These are phyloP conservation scores for Chloroceryle aenea DNA, from an alignment of 2,113 vertebrate genomes.

Conservation along the genomic window DNA sequence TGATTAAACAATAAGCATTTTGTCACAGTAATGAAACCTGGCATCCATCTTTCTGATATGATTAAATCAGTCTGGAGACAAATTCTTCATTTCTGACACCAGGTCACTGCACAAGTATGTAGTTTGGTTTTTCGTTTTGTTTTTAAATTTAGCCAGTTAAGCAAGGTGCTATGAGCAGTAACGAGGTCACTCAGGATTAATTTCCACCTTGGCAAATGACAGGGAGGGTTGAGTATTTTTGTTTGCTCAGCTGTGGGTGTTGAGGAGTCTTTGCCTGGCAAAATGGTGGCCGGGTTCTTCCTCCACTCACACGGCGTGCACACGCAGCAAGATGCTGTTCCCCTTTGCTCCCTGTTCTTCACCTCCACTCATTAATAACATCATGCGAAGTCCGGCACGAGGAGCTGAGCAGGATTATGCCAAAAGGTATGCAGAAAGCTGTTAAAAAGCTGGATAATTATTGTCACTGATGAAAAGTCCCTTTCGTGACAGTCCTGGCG, in stretches of 20 bases:
- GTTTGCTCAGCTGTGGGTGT: background rate
- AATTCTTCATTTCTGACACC: conserved; percentile 31
- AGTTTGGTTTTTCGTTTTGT: background rate
- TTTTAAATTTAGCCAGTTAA: background rate
- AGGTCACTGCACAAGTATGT: background rate
- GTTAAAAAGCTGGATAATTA: background rate
- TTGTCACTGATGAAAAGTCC: conserved; percentile 6
- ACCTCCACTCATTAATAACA: background rate
- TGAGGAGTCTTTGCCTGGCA: background rate
- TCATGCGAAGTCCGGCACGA: background rate
- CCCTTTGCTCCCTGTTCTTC: fast-evolving
- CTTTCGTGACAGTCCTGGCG: background rate
- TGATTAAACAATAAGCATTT: conserved; percentile 56
- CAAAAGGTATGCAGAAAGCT: background rate
- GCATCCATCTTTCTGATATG: conserved; percentile 45
- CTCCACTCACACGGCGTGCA: background rate
- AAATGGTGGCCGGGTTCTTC: background rate
- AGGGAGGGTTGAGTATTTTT: fast-evolving
- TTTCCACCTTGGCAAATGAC: background rate
- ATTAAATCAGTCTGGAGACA: conserved; percentile 52
- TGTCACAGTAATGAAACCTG: conserved; percentile 51
- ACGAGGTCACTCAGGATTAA: background rate
- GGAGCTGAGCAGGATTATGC: background rate
- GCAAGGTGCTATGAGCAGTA: background rate
- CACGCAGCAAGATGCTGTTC: background rate